Conservation (phyloP, 1,140 invertebrate genomes). For the Drosophila persimilis region DNA sequence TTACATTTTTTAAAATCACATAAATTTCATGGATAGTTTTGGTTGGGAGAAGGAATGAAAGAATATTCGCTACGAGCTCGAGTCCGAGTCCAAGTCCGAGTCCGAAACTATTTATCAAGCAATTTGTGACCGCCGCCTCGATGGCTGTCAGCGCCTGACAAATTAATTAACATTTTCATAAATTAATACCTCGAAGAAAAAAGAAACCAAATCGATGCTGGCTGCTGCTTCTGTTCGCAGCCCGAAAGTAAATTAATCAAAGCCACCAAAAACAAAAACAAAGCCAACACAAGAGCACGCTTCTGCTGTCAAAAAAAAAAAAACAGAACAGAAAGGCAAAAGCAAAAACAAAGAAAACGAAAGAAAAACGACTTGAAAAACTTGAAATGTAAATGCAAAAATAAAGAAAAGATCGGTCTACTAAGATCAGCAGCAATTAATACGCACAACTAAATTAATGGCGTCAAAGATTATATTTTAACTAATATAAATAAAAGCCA, state of each 20-base stretch:
- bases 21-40: constrained; percentile 9
- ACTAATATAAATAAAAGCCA: constrained; percentile 66
- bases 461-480: constrained; percentile 60
- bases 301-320: constrained; percentile 65
- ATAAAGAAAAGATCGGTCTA: constrained; percentile 36
- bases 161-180: constrained; percentile 75
- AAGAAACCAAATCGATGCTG: constrained; percentile 58
- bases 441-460: constrained; percentile 73
- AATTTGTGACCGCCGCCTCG: neutral
- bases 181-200: constrained; percentile 55
- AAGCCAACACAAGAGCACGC: constrained; percentile 47
- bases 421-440: constrained; percentile 54
- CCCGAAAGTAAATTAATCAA: constrained; percentile 64
- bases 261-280: constrained; percentile 33
- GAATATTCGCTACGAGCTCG: neutral
- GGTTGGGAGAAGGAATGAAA: neutral
- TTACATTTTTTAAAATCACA: neutral
- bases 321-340: constrained; percentile 2
- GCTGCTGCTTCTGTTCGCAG: constrained; percentile 57
- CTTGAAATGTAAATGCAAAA: constrained; percentile 57
- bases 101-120: constrained; percentile 20
- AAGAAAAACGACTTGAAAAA: constrained; percentile 51
- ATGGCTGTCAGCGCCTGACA: constrained; percentile 59
- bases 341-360: constrained; percentile 32
- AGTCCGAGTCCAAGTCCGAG: neutral